Conservation (phyloP, 2,797 vertebrate genomes). For the Clarias fuscus region DNA sequence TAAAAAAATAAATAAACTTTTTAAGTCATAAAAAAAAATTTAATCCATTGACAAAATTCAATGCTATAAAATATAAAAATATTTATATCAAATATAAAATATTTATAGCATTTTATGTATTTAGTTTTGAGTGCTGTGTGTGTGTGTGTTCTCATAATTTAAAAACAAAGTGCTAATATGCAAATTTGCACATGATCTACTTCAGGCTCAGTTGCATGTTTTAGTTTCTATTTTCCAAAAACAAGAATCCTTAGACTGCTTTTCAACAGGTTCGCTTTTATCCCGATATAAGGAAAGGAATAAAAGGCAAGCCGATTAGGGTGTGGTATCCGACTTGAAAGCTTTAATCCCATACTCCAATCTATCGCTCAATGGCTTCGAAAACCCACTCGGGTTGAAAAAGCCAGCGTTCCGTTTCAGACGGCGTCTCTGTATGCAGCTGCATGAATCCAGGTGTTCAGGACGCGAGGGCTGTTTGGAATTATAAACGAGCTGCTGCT, state of each 20-base stretch:
- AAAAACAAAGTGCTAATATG: not conserved
- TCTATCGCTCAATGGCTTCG: conserved; percentile 1
- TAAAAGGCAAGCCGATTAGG: conserved; percentile 10
- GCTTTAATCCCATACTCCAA: not conserved
- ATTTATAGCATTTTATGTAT: not conserved
- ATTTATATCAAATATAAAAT: too few species aligned
- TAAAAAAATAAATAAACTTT: not conserved
- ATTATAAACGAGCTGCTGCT: conserved; percentile 26
- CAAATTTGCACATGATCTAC: not conserved
- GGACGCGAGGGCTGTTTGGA: not conserved
- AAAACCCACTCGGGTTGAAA: conserved; percentile 8
- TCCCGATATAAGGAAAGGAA: not conserved
- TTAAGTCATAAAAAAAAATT: not conserved
- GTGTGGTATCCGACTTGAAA: conserved; percentile 1
- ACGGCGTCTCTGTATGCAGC: conserved; percentile 12
- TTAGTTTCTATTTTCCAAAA: not conserved
- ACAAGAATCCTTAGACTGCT: not conserved
- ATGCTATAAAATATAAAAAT: too few species aligned
- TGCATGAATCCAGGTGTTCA: conserved; percentile 19
- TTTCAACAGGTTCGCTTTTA: not conserved
- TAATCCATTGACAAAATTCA: not conserved
- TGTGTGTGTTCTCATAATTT: not conserved
- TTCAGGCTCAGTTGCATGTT: not conserved
- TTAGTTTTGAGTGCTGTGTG: not conserved
- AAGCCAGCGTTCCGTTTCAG: not conserved